Evolutionary conservation across 2,113 vertebrate species (phyloP).

Genomic region (Colossoma macropomum): DNA sequence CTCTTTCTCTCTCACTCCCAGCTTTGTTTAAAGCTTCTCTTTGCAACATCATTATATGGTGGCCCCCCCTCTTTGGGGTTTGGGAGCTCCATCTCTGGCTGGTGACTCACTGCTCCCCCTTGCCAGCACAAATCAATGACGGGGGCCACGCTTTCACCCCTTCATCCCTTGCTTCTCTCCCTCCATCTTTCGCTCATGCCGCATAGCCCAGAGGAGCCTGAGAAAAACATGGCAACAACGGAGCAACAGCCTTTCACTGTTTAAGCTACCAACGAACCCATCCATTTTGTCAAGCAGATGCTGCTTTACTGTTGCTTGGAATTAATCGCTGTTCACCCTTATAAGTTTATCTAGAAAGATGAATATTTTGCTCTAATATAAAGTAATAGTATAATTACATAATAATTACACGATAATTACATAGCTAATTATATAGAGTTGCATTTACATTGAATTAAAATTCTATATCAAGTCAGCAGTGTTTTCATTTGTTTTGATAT

Average conservation of each 20-base stretch:
- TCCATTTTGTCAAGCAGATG: constrained; percentile 22
- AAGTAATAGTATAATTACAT: too few species aligned
- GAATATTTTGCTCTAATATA: too few species aligned
- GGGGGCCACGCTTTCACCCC: constrained; percentile 21
- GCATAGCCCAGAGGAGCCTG: not conserved
- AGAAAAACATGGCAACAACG: not conserved
- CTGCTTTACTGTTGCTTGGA: not conserved
- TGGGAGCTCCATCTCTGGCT: constrained; percentile 15
- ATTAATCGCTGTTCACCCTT: not conserved
- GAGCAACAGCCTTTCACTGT: not conserved
- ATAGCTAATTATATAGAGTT: too few species aligned
- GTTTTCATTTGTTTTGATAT: too few species aligned
- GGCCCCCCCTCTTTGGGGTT: constrained; percentile 24
- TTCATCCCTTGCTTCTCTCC: not conserved
- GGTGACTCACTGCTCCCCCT: constrained; percentile 53
- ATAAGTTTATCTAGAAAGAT: too few species aligned
- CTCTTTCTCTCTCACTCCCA: constrained; percentile 27
- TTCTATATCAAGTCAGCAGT: too few species aligned
- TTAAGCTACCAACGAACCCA: not conserved
- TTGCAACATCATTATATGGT: constrained; percentile 38
- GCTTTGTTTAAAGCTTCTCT: constrained; percentile 45
- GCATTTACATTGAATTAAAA: too few species aligned
- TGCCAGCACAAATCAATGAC: constrained; percentile 53
- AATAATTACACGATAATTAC: too few species aligned
- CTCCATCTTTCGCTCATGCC: not conserved